Evolutionary conservation across 1,140 invertebrate species (phyloP), one percentile per base, ranked within the genome.

Genomic region (Drosophila rufa): DNA sequence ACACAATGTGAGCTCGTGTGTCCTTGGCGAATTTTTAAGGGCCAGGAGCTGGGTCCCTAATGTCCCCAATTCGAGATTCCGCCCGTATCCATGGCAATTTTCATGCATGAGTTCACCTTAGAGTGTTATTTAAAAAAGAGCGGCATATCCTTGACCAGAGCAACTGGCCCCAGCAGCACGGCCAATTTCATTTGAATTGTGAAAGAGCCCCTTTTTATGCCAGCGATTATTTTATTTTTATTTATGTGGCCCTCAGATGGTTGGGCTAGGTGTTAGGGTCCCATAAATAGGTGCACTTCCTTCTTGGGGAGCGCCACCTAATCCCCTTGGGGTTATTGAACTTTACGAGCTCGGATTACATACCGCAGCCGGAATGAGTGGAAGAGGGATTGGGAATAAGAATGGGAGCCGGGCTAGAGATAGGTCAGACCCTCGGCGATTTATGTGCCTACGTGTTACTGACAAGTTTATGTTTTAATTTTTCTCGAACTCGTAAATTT

Each of bases 131-230:
- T 77, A 84, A 83, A 82, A 80, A 73, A 71, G 60, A 82, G 50
- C 65, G 67, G 46, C 58, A 67, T 55, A 79, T 75, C 59, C 77
- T 80, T 84, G 80, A 84, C 84, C 84, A 75, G 65, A 56, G 50
- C 45, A 38, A 77, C 55, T 65, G 64, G 47, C 43, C 53, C 55
- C 62, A 67, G 48, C n/a, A 47, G 66, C 75, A 79, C 64, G 80
- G 81, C 76, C 85, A 89, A 89, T 89, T 89, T 89, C 73, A 89
- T 89, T 89, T 89, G 84, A 90, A 89, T 90, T 90, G 84, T 73
- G 62, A 61, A 62, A 40, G 55, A 60, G 40, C 59, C 15, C 12
- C 42, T 22, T 77, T 71, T 77, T 55, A 81, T 76, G 78, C 47
- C 53, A 47, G 57, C 42, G 50, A 66, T 79, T 79, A 77, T 80